Evolutionary conservation across 2,113 vertebrate genomes (phyloP).

Genomic region (Spea multiplicata): DNA sequence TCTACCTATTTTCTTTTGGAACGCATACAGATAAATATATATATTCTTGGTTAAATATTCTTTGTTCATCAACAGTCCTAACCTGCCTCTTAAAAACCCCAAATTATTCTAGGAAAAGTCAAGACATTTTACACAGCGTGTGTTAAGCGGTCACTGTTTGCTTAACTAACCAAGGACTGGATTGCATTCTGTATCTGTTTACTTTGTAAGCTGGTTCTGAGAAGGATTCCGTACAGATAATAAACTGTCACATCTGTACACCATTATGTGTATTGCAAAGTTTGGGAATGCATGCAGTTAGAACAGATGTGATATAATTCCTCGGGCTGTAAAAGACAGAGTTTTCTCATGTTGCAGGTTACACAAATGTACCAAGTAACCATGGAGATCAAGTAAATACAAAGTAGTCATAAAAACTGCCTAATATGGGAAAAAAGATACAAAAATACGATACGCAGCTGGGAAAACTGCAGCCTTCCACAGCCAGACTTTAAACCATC

Average conservation of each 20-base stretch:
- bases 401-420: background rate
- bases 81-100: no score
- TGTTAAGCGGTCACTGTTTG: background rate
- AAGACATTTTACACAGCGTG: background rate
- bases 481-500: no score
- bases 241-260: slow-evolving; percentile 21
- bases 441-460: no score
- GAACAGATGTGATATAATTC: background rate
- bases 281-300: background rate
- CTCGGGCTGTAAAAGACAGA: background rate
- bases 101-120: no score
- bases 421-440: no score
- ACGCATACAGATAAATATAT: no score
- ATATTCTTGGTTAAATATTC: no score
- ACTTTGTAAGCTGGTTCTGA: slow-evolving; percentile 10
- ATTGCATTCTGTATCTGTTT: slow-evolving; percentile 1
- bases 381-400: background rate
- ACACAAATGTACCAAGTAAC: slow-evolving; percentile 1
- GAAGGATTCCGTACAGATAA: background rate
- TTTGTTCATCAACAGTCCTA: no score
- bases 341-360: background rate
- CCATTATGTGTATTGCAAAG: slow-evolving; percentile 4
- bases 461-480: no score
- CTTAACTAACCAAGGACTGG: background rate
- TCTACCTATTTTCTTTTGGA: no score